Conservation (phyloP, 2,113 vertebrate genomes). For the Anarhynchus alexandrinus region DNA sequence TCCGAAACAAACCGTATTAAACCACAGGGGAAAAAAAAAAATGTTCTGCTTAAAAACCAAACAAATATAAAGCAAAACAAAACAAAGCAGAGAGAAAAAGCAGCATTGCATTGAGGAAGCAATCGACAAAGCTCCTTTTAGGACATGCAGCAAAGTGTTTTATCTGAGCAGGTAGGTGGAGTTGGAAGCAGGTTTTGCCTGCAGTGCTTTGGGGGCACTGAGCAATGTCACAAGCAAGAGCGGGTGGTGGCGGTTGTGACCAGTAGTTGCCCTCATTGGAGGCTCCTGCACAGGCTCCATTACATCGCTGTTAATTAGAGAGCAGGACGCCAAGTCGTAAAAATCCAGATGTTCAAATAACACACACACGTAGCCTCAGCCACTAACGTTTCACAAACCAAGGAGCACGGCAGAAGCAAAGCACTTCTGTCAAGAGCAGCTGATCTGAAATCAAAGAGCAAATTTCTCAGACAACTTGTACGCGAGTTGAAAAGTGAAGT, state of each 20-base stretch:
- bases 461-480: background rate
- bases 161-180: background rate
- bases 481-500: background rate
- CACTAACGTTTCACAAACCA: background rate
- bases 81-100: background rate
- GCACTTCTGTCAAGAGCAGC: background rate
- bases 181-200: background rate
- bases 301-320: background rate
- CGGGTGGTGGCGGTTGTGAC: background rate
- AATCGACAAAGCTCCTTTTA: background rate
- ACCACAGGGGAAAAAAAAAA: background rate
- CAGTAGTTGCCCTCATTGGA: background rate
- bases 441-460: background rate
- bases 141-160: background rate
- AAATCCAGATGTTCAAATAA: constrained; percentile 5
- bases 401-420: background rate
- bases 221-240: background rate
- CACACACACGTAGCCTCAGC: background rate
- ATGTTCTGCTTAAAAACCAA: background rate
- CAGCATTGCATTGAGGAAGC: background rate
- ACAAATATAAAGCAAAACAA: background rate
- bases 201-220: background rate
- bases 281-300: background rate
- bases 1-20: background rate
- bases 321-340: background rate